Evolutionary conservation across 2,888 invertebrate genomes (phyloP), one percentile per base, ranked within the genome.

Genomic region (Drosophila phalerata): DNA sequence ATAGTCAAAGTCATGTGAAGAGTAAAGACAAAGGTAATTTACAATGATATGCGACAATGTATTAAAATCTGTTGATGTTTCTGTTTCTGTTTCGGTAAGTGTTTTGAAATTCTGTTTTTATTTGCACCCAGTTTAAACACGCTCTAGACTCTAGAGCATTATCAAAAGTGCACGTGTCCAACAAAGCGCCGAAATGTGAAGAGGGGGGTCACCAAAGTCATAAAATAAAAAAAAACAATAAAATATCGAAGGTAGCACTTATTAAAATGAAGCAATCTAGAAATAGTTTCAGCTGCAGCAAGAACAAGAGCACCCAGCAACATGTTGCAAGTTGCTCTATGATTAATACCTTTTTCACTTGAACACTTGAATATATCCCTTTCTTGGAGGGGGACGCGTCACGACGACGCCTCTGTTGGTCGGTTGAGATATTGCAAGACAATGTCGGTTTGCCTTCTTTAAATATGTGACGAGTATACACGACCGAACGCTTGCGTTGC

Each of bases 401-500:
- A 9, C n/a, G 15, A 43, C 71, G 61, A 22, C 42, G 77, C 58
- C 74, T 42, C 73, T 77, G 74, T 13, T 9, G 9, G 49, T 15
- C 30, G 9, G 11, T 8, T 19, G n/a, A 11, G 32, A 34, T 42
- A 42, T 15, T 43, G 22, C 45, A 34, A 52, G 25, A 38, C 37
- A 25, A 19, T 37, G 22, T 28, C 37, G 49, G 11, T 17, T n/a
- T 49, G 4, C 4, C 5, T 15, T 34, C 34, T 19, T 3, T 8
- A 17, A 5, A 22, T n/a, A n/a, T 43, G 37, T 37, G 34, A 28
- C 32, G 43, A 38, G 34, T 30, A 63, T 30, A 63, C 77, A 85
- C 87, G 70, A 79, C 89, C 77, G 74, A 76, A 53, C 86, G 81
- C 82, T 76, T 76, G 73, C 83, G 87, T 79, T 85, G 88, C 78